A percentile compares a stretch with the other conserved stretches of the same genome.
These are phyloP conservation scores for Callimorpha dominula DNA, from an alignment of 2,888 invertebrate species.

Conservation along the genomic window DNA sequence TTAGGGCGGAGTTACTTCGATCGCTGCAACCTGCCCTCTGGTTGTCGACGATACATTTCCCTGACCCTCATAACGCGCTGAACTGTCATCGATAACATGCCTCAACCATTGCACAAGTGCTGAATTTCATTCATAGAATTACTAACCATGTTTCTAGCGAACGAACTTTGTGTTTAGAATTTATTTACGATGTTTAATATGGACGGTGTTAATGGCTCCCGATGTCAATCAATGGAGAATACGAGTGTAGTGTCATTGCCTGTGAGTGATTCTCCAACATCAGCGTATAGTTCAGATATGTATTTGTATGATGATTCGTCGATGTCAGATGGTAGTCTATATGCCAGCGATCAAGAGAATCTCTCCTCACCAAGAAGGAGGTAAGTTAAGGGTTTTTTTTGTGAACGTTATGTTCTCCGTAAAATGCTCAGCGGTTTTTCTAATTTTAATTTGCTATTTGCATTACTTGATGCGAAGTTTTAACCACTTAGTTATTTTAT, in stretches of 20 bases:
- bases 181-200: slow-evolving; percentile 56
- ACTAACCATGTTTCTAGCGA: background rate
- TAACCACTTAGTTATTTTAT: background rate
- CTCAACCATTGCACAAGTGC: slow-evolving; percentile 5
- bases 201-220: slow-evolving; percentile 61
- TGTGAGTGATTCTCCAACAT: slow-evolving; percentile 75
- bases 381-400: slow-evolving; percentile 69
- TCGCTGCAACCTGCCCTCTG: slow-evolving; percentile 47
- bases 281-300: slow-evolving; percentile 88
- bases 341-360: slow-evolving; percentile 94
- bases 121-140: background rate
- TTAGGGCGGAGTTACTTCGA: slow-evolving; percentile 52
- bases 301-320: slow-evolving; percentile 89
- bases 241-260: slow-evolving; percentile 53
- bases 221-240: slow-evolving; percentile 57
- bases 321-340: slow-evolving; percentile 89
- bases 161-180: background rate
- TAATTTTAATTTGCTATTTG: background rate
- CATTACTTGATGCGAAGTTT: slow-evolving; percentile 2
- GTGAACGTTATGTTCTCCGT: background rate
- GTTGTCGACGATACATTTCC: slow-evolving; percentile 27
- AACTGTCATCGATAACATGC: slow-evolving; percentile 29
- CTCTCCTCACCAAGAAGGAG: slow-evolving; percentile 88
- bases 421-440: slow-evolving; percentile 2
- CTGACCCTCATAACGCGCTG: slow-evolving; percentile 40